Percentiles rank a stretch among this genome's conserved stretches.
Conservation (phyloP, 2,113 vertebrate genomes). For the Patagioenas fasciata region DNA sequence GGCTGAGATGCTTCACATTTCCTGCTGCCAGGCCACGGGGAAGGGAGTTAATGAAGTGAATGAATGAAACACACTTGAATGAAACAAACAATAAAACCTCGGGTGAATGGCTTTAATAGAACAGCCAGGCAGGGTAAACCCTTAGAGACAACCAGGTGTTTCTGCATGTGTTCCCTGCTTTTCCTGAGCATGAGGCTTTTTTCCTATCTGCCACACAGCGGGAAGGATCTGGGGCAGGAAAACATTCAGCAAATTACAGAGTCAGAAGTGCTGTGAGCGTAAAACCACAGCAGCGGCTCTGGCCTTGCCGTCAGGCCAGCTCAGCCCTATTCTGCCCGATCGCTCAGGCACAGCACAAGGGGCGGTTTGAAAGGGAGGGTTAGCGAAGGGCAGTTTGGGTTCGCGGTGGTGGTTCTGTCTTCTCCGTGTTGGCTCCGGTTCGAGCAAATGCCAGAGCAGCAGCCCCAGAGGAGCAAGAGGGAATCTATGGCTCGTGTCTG, state of each 20-base stretch:
- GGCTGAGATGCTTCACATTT: not conserved
- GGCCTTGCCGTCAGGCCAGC: not conserved
- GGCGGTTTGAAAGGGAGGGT: conserved; percentile 10
- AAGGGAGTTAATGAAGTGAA: not conserved
- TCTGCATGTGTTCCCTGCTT: not conserved
- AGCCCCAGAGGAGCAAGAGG: not conserved
- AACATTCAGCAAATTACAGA: not conserved
- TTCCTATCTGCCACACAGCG: not conserved
- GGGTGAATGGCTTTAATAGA: not conserved
- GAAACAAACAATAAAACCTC: not conserved
- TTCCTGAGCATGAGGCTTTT: not conserved
- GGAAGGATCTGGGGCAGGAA: not conserved
- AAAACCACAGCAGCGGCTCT: not conserved
- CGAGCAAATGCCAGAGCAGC: not conserved
- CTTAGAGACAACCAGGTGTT: not conserved
- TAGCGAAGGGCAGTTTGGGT: not conserved
- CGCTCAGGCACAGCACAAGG: not conserved
- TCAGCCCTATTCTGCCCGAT: not conserved
- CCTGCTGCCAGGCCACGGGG: too few species aligned
- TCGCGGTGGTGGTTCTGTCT: not conserved
- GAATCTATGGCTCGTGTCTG: not conserved
- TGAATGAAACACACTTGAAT: not conserved
- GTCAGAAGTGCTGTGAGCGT: not conserved
- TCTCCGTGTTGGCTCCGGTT: not conserved
- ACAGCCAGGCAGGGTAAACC: not conserved